These are phyloP conservation scores for Microcebus lehilahytsara DNA, from an alignment of 2,113 vertebrate genomes.

Conservation along the genomic window DNA sequence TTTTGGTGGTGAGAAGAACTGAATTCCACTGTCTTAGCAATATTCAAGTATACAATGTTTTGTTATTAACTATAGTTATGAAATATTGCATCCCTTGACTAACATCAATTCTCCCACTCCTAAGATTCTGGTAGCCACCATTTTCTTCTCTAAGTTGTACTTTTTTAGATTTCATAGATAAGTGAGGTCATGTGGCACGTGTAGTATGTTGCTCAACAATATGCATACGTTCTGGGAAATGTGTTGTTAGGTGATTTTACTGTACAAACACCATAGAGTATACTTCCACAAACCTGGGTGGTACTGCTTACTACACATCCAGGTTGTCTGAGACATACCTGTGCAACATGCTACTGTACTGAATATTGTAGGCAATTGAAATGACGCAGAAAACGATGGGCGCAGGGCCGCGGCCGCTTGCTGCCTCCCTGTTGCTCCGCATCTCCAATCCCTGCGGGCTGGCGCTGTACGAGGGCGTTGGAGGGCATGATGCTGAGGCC, in stretches of 20 bases:
- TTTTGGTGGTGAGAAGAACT: not conserved
- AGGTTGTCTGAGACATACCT: not conserved
- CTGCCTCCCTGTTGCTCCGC: no score
- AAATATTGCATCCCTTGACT: no score
- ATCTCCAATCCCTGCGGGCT: no score
- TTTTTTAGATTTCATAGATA: not conserved
- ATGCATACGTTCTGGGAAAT: not conserved
- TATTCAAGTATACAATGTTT: not conserved
- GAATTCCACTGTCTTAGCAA: not conserved
- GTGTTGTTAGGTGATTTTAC: not conserved
- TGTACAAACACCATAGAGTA: not conserved
- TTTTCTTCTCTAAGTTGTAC: not conserved
- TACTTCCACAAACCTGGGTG: not conserved
- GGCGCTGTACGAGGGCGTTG: no score
- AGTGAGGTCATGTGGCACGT: not conserved
- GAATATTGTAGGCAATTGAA: not conserved
- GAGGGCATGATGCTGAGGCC: no score
- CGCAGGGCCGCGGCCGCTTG: no score
- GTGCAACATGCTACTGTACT: not conserved
- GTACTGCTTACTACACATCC: not conserved
- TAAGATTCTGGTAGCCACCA: not conserved
- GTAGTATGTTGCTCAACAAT: not conserved
- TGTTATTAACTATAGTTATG: not conserved
- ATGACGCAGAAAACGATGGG: no score
- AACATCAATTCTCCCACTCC: no score